Conservation (phyloP, 2,888 invertebrate genomes). For the Escarpia spicata region DNA sequence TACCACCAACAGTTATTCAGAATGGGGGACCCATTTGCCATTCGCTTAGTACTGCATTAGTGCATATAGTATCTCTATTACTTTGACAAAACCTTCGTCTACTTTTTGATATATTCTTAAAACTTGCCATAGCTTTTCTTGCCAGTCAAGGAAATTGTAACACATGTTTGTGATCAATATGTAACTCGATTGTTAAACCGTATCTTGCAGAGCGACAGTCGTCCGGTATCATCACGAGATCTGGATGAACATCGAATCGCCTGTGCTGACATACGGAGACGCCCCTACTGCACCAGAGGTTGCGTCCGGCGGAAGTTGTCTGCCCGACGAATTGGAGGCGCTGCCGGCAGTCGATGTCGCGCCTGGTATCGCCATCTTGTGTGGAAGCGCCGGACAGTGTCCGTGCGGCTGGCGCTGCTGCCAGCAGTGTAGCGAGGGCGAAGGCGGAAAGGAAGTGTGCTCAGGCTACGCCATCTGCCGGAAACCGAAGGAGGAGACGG, state of each 20-base stretch:
- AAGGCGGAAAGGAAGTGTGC: background rate
- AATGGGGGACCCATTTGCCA: too few species aligned
- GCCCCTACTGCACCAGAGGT: background rate
- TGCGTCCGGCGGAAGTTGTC: background rate
- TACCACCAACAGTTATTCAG: too few species aligned
- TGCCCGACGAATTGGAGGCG: background rate
- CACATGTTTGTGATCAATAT: background rate
- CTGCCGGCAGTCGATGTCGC: background rate
- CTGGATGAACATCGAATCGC: background rate
- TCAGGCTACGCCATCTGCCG: background rate
- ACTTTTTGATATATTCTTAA: too few species aligned
- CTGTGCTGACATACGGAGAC: slow-evolving; percentile 1
- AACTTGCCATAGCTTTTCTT: too few species aligned
- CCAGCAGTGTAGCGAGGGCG: background rate
- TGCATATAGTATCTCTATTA: too few species aligned
- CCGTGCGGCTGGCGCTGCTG: slow-evolving; percentile 16
- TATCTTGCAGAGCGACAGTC: background rate
- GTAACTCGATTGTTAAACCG: background rate
- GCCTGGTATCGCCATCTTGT: slow-evolving; percentile 3
- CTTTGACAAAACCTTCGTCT: too few species aligned
- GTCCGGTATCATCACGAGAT: background rate
- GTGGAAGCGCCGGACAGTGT: background rate
- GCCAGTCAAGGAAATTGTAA: too few species aligned
- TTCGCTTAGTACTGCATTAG: too few species aligned
- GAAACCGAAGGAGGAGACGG: background rate